Evolutionary conservation across 2,113 vertebrate species (phyloP).

Genomic region (Atractosteus spatula): DNA sequence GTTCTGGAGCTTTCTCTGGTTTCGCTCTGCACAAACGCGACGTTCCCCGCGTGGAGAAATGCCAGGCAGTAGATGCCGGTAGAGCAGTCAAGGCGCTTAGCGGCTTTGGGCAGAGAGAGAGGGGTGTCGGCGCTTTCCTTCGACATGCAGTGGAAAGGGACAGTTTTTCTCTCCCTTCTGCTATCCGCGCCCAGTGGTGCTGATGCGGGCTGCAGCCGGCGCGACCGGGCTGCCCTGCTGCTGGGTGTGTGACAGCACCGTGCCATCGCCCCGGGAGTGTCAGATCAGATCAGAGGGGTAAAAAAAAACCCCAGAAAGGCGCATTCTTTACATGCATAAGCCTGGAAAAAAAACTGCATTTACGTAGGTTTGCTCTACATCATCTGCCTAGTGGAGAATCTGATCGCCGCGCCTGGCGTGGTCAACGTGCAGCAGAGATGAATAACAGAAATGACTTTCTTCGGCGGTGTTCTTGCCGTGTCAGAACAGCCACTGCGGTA

Average conservation of each 20-base stretch:
- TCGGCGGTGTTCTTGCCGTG: too few species aligned
- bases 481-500: too few species aligned
- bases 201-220: constrained; percentile 14
- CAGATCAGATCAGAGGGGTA: too few species aligned
- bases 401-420: too few species aligned
- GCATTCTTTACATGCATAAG: too few species aligned
- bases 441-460: too few species aligned
- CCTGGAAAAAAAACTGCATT: too few species aligned
- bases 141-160: neutral
- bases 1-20: constrained; percentile 54
- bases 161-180: neutral
- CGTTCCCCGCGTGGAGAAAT: neutral
- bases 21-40: constrained; percentile 21
- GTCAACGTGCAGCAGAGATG: too few species aligned
- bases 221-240: neutral
- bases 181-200: constrained; percentile 23
- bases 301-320: too few species aligned
- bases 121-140: neutral
- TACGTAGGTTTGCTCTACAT: too few species aligned
- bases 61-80: neutral
- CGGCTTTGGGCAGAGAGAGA: neutral
- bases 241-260: neutral
- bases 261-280: too few species aligned
- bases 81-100: neutral
- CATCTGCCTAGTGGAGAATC: too few species aligned